phyloP scores from a whole-genome alignment of 2,888 invertebrate species.

The Bhutanitis thaidina region DNA sequence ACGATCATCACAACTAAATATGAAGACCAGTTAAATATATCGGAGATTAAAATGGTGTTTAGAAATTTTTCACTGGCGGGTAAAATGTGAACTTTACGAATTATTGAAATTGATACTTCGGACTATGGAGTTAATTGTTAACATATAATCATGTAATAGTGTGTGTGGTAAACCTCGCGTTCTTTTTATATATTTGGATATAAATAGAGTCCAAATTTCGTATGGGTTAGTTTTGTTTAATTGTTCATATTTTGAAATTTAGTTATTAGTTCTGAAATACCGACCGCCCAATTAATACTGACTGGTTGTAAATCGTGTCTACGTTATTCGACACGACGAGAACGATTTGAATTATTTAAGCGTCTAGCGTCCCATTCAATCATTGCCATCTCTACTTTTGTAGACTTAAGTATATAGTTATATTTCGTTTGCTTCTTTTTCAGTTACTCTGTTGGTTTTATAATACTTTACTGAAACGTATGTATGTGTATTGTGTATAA shows the following conservation, averaged over 20 bases:
- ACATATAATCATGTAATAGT: constrained; percentile 30
- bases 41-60: neutral
- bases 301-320: constrained; percentile 13
- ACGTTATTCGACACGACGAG: neutral
- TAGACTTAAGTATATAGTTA: too few relatives aligned
- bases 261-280: neutral
- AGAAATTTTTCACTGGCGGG: neutral
- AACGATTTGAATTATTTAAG: neutral
- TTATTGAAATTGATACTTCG: constrained; percentile 40
- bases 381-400: too few relatives aligned
- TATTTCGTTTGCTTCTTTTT: too few relatives aligned
- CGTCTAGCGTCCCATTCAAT: neutral
- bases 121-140: constrained; percentile 38
- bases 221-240: neutral
- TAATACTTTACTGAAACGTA: neutral
- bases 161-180: constrained; percentile 39
- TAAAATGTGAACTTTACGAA: neutral
- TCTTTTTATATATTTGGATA: constrained; percentile 19
- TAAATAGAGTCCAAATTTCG: neutral
- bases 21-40: neutral
- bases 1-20: neutral
- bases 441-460: too few relatives aligned
- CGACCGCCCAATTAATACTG: neutral
- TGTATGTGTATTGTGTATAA: too few relatives aligned
- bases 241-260: neutral